Base-by-base conservation (phyloP, 2,888 invertebrate species). In the Tipula helvola region DNA sequence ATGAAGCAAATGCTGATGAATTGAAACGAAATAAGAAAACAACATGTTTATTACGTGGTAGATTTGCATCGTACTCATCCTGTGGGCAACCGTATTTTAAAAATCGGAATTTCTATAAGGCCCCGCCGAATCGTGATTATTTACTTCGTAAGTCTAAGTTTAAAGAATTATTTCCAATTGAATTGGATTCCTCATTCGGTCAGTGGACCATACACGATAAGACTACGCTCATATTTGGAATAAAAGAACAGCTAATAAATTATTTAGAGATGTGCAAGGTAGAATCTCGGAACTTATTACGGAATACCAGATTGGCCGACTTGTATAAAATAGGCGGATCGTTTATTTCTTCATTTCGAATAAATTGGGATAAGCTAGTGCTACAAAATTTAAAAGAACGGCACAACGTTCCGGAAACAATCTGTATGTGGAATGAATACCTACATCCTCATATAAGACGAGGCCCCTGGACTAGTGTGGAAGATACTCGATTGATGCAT, bases 371-470 rank as follows among this genome's bases (percentile, higher is more conserved):
- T 86, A 89, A 89, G 87, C 89, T 92, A 36, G 90, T 91, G 5
- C 88, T 88, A 0, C 87, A 89, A 71, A 89, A 90, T 87, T 88
- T 93, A 5, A 92, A 93, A 87, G 90, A 92, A 47, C 93, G 93
- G n/a, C 95, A 95, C 89, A 92, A 93, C 0, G 91, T 93, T 0
- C 91, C 92, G 10, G 95, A 95, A 89, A 96, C 95, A 89, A 91
- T 93, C 88, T 92, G 94, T 0, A 93, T 96, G 89, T 96, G 96
- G 96, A 93, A 94, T 87, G 92, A 95, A 36, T 95, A 94, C 89
- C 90, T 96, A 85, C 95, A 95, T 90, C 96, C 96, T 0, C 90
- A 92, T 16, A 92, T 96, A 16, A 95, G 94, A 88, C 95, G 94
- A 85, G 89, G 88, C 1, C 89, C 89, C 5, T 95, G 94, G 94